Evolutionary conservation across 2,113 vertebrate genomes (phyloP).

Genomic region (Procavia capensis): DNA sequence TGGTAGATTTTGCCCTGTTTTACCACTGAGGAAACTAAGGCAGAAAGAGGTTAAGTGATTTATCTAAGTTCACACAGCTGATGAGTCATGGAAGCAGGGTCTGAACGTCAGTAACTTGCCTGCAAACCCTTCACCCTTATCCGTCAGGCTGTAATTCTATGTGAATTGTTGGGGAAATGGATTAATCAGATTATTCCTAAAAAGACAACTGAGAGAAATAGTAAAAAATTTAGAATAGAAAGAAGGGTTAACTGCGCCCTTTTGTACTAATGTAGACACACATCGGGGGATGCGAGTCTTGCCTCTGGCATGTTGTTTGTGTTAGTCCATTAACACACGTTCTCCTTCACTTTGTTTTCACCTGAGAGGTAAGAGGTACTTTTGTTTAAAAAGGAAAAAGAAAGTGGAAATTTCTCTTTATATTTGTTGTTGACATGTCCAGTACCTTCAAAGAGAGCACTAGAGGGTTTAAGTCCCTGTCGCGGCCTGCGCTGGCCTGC

Average conservation of each 20-base stretch:
- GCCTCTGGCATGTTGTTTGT: background rate
- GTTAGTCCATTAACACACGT: background rate
- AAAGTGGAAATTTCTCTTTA: background rate
- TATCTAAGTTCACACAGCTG: slow-evolving; percentile 22
- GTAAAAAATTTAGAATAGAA: slow-evolving; percentile 12
- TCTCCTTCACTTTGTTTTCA: slow-evolving; percentile 4
- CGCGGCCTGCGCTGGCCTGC: background rate
- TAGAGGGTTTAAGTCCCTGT: background rate
- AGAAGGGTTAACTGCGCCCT: background rate
- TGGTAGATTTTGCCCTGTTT: background rate
- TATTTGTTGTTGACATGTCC: slow-evolving; percentile 47
- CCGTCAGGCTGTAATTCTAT: slow-evolving; percentile 4
- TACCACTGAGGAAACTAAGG: background rate
- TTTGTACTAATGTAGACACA: background rate
- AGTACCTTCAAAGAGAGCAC: slow-evolving; percentile 9
- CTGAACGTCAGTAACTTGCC: slow-evolving; percentile 6
- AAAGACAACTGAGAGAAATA: slow-evolving; percentile 51
- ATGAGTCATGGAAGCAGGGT: background rate
- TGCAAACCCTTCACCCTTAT: background rate
- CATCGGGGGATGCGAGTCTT: background rate
- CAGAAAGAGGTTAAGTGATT: slow-evolving; percentile 30
- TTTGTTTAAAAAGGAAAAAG: background rate
- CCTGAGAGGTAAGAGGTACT: background rate
- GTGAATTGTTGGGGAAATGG: slow-evolving; percentile 25
- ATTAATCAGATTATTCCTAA: background rate